A percentile compares a stretch with the other conserved stretches of the same genome.
Conservation (phyloP, 2,797 vertebrate genomes). For the Pampus argenteus region DNA sequence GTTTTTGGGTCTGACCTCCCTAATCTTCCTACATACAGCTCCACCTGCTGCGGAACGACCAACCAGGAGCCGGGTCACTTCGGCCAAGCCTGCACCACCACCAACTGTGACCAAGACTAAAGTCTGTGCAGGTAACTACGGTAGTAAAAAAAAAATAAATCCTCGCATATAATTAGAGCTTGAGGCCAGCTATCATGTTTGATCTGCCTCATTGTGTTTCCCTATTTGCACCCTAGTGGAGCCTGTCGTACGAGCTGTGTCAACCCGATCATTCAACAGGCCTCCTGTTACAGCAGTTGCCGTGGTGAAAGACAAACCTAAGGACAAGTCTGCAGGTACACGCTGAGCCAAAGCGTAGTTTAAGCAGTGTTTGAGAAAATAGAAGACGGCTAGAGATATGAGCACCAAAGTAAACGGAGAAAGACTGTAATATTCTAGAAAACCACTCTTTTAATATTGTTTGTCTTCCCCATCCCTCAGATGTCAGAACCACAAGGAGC, state of each 20-base stretch:
- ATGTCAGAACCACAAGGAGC: constrained; percentile 65
- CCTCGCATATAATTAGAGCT: background rate
- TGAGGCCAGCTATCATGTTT: background rate
- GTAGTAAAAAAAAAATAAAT: background rate
- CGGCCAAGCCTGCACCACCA: constrained; percentile 40
- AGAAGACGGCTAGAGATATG: background rate
- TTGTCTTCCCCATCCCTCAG: constrained; percentile 28
- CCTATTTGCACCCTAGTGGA: constrained; percentile 58
- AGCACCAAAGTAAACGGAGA: background rate
- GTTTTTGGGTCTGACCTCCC: constrained; percentile 9
- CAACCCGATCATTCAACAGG: constrained; percentile 70
- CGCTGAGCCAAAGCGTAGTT: background rate
- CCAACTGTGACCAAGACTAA: constrained; percentile 39
- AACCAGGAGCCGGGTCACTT: constrained; percentile 50
- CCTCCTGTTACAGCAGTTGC: constrained; percentile 49
- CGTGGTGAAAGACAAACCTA: constrained; percentile 57
- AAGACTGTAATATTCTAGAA: fast-evolving
- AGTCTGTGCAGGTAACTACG: constrained; percentile 70
- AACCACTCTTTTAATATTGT: background rate
- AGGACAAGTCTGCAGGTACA: constrained; percentile 72
- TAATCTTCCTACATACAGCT: constrained; percentile 31
- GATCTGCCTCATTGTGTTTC: constrained; percentile 35
- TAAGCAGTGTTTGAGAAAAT: background rate
- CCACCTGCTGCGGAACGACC: constrained; percentile 51
- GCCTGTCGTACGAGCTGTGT: constrained; percentile 35